Base-by-base conservation (phyloP, 1,140 invertebrate species). In the Maconellicoccus hirsutus region DNA sequence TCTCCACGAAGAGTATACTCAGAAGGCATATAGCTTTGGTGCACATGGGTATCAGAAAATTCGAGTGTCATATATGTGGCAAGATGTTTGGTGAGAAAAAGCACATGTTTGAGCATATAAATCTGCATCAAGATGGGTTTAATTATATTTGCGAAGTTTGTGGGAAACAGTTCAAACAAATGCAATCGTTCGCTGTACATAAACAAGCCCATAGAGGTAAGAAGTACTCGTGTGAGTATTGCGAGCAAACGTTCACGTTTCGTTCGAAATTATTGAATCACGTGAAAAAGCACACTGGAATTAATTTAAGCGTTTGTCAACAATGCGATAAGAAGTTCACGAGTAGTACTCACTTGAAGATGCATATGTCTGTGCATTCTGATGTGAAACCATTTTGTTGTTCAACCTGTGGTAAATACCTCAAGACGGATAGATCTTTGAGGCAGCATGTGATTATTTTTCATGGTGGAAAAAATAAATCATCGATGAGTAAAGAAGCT, bases 301-400 rank as follows among this genome's bases (percentile, higher is more conserved):
- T 7, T 7, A 69, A 69, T 26, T 22, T 29, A 29, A n/a, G 12
- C 25, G 12, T 16, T 69, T 69, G 66, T 69, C 29, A 61, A 19
- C n/a, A 21, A 66, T 72, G 39, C 75, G 63, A 59, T 71, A 73
- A 70, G 33, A 71, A 21, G 39, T 70, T 71, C 71, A 73, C 14
- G 71, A 16, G 61, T 74, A 19, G 70, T 71, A 59, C 1, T 1
- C 16, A 70, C 33, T 59, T 69, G 66, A 16, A 10, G 14, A 33
- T 14, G 16, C 66, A 66, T 23, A 16, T 22, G 59, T 22, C 7
- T 7, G 59, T 19, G 4, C 59, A 61, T 19, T 22, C 21, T 7
- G 21, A 22, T 8, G 14, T 6, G 3, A 27, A 23, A 23, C 66
- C 25, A 7, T 69, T 23, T 27, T 7, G 12, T 7, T 69, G 66